Percentiles rank a stretch among this genome's conserved stretches.
Conservation (phyloP, 2,797 vertebrate genomes). For the Pterois miles region DNA sequence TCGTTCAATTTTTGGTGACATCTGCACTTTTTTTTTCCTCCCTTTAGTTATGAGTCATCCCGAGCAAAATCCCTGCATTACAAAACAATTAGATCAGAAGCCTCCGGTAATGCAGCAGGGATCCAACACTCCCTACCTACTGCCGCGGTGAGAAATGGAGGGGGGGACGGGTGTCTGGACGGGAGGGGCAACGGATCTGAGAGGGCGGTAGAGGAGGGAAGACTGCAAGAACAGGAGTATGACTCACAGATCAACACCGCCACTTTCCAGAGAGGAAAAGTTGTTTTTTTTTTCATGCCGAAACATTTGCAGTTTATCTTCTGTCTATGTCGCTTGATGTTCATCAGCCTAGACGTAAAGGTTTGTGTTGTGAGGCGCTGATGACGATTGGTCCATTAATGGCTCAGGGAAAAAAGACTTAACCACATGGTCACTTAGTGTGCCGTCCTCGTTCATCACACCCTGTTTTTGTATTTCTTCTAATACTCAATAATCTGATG, state of each 20-base stretch:
- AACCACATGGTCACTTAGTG: neutral
- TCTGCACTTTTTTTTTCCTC: slow-evolving; percentile 33
- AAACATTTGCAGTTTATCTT: slow-evolving; percentile 20
- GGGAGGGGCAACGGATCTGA: slow-evolving; percentile 53
- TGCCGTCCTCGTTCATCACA: neutral
- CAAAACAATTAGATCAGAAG: slow-evolving; percentile 80
- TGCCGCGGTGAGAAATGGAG: slow-evolving; percentile 57
- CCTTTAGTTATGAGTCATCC: slow-evolving; percentile 76
- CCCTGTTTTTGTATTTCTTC: slow-evolving; percentile 7
- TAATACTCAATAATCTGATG: slow-evolving; percentile 26
- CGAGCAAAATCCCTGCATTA: slow-evolving; percentile 74
- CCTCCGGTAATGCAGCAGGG: slow-evolving; percentile 69
- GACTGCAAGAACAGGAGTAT: slow-evolving; percentile 56
- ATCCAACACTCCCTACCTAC: slow-evolving; percentile 64
- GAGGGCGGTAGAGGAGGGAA: slow-evolving; percentile 34
- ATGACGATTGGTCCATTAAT: slow-evolving; percentile 1
- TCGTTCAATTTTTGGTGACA: slow-evolving; percentile 62
- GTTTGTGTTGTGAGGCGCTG: slow-evolving; percentile 18
- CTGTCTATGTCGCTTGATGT: slow-evolving; percentile 11
- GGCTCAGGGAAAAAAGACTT: neutral
- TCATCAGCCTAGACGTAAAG: slow-evolving; percentile 31
- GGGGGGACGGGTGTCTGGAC: slow-evolving; percentile 34
- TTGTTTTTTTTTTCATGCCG: neutral
- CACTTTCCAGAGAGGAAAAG: slow-evolving; percentile 34
- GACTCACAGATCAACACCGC: slow-evolving; percentile 68